Conservation (phyloP, 1,140 invertebrate genomes). For the Brachionus plicatilis region DNA sequence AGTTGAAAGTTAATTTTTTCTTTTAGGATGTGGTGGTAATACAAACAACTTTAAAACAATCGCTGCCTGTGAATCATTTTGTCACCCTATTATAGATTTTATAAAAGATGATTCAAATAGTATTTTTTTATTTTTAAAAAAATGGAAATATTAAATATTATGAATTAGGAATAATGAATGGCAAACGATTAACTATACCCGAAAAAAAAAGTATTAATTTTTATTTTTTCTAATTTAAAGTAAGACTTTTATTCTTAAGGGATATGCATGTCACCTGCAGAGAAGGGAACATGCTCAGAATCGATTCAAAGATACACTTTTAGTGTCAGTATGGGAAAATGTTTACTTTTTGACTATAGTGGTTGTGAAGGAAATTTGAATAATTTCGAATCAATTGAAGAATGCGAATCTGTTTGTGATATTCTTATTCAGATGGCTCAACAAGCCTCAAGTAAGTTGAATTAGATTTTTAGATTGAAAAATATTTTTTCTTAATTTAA, state of each 20-base stretch:
- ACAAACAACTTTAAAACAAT: constrained; percentile 17
- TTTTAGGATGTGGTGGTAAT: constrained; percentile 25
- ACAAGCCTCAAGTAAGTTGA: not conserved
- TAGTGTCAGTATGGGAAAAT: constrained; percentile 66
- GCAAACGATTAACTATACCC: not conserved
- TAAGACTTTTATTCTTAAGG: not conserved
- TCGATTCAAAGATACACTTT: constrained; percentile 76
- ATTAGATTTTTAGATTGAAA: not conserved
- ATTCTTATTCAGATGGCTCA: constrained; percentile 31
- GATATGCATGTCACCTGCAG: constrained; percentile 52
- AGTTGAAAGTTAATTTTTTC: not conserved
- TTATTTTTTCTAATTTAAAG: not conserved
- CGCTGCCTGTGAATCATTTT: not conserved
- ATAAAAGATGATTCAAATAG: not conserved
- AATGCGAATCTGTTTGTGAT: constrained; percentile 71
- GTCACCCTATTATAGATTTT: not conserved
- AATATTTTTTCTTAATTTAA: not conserved
- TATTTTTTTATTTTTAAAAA: not conserved
- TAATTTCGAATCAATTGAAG: constrained; percentile 73
- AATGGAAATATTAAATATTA: not conserved
- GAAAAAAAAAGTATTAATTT: constrained; percentile 25
- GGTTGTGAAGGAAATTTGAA: constrained; percentile 84
- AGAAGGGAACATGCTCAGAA: constrained; percentile 74
- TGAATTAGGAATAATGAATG: not conserved
- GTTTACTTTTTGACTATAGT: constrained; percentile 75